Base-by-base conservation (phyloP, 2,113 vertebrate genomes). In the Larimichthys crocea region DNA sequence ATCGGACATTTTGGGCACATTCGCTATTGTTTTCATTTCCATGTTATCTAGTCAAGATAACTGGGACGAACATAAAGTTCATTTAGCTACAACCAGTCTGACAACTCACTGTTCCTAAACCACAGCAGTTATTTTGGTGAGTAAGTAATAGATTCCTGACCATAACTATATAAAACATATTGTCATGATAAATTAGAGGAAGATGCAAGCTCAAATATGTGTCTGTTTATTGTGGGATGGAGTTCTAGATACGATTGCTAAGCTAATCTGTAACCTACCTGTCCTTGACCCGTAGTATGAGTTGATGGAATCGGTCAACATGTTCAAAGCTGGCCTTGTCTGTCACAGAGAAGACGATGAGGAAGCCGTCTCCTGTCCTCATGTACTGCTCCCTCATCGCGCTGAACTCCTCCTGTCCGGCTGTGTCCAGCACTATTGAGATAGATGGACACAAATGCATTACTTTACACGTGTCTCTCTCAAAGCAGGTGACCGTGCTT, bases 321-420 rank as follows among this genome's bases (percentile, higher is more conserved):
- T 99, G 98, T 92, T 99, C 98, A 0, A 99, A 99, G 95, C 98
- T 99, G 92, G 98, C 98, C 92, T 99, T 99, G 95, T 99, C 98
- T 0, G 98, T 99, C 89, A 99, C 98, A 0, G 98, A 99, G 94
- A 94, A 99, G 80, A 99, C 98, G 0, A 99, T 99, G 26, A 99
- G 98, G 91, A 99, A 99, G 40, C 98, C 98, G 0, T 99, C 98
- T 42, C 98, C 98, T 0, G 98, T 99, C 91, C 98, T 96, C 98
- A 99, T 99, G 83, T 99, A 99, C 94, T 99, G 98, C 92, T 99
- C 98, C 87, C 98, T 92, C 98, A 99, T 99, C 15, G 98, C 98
- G 0, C 98, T 99, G 95, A 99, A 99, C 93, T 99, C 98, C 92
- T 99, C 98, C 83, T 99, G 98, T 10, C 98, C 98, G 0, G 98